Evolutionary conservation across 2,888 invertebrate species (phyloP).

Genomic region (Xanthia icteritia): DNA sequence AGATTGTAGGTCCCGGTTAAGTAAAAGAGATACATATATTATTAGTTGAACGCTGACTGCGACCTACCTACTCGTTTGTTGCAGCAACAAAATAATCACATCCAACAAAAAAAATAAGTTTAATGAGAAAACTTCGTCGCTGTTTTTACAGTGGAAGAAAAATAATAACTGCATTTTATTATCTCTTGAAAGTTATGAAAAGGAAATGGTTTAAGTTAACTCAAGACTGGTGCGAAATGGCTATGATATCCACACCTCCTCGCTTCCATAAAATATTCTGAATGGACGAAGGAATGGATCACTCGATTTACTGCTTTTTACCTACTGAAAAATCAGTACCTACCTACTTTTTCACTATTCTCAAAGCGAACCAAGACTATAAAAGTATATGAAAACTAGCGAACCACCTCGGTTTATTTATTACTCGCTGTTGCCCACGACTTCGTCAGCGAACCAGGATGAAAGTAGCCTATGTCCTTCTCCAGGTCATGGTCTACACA

Average conservation of each 20-base stretch:
- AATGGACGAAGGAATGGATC: conserved; percentile 17
- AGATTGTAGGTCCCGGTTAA: too few species aligned
- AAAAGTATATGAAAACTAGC: too few species aligned
- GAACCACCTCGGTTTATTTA: too few species aligned
- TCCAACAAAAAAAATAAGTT: conserved; percentile 9
- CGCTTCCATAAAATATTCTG: conserved; percentile 24
- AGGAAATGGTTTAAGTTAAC: conserved; percentile 37
- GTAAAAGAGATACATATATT: too few species aligned
- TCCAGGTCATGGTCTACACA: too few species aligned
- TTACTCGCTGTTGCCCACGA: too few species aligned
- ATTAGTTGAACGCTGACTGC: too few species aligned
- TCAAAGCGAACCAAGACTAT: background rate
- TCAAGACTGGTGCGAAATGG: conserved; percentile 6
- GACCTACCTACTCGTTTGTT: too few species aligned
- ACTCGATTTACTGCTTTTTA: conserved; percentile 13
- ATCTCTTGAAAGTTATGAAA: conserved; percentile 31
- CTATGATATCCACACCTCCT: conserved; percentile 3
- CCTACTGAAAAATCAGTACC: background rate
- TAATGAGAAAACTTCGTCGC: conserved; percentile 31
- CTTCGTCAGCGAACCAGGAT: too few species aligned
- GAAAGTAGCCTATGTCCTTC: too few species aligned
- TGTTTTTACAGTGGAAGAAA: conserved; percentile 23
- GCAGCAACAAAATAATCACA: background rate
- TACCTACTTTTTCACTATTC: background rate
- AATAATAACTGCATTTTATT: conserved; percentile 46